Evolutionary conservation across 2,113 vertebrate genomes (phyloP).

Genomic region (Chiloscyllium plagiosum): DNA sequence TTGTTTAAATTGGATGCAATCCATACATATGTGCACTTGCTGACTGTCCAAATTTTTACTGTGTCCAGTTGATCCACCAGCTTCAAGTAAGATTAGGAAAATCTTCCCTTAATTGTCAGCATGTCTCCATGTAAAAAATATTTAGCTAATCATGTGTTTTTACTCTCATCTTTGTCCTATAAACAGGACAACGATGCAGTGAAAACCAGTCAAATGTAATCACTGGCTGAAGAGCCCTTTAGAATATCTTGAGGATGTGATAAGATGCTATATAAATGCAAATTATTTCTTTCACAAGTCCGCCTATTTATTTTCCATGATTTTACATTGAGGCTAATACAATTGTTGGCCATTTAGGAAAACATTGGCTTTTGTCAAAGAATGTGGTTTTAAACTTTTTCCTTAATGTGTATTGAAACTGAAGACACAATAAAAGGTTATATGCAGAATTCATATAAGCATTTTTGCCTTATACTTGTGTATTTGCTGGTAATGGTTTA

Average conservation of each 20-base stretch:
- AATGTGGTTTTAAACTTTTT: not conserved
- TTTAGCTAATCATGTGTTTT: not conserved
- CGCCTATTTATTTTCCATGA: not conserved
- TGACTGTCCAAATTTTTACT: not conserved
- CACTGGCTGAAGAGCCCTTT: not conserved
- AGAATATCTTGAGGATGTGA: not conserved
- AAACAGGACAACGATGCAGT: not conserved
- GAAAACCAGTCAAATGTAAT: not conserved
- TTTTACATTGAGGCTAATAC: not conserved
- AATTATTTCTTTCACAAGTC: not conserved
- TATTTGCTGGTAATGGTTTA: not conserved
- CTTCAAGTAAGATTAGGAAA: not conserved
- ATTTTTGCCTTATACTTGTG: not conserved
- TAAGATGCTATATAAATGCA: slow-evolving; percentile 16
- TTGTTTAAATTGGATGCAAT: not conserved
- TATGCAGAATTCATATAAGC: not conserved
- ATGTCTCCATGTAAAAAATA: not conserved
- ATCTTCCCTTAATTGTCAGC: not conserved
- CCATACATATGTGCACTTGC: not conserved
- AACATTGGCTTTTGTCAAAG: not conserved
- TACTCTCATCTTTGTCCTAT: not conserved
- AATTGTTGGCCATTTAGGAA: not conserved
- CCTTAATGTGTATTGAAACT: not conserved
- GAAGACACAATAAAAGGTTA: not conserved
- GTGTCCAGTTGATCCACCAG: not conserved